A percentile compares a stretch with the other conserved stretches of the same genome.
Evolutionary conservation across 2,113 vertebrate genomes (phyloP).

Genomic region (Oncorhynchus mykiss): DNA sequence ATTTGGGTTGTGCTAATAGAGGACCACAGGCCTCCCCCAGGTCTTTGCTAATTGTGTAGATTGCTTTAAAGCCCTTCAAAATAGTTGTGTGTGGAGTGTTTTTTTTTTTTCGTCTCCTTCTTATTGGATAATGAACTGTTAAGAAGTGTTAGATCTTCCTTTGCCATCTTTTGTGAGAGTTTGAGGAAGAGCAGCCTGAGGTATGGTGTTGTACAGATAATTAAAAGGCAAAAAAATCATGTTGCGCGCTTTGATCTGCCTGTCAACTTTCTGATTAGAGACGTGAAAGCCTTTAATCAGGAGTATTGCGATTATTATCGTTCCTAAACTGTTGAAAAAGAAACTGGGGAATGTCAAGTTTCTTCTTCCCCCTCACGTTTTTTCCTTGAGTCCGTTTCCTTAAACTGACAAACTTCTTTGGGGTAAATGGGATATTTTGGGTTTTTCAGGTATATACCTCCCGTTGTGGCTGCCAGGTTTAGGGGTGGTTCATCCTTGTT

Average conservation of each 20-base stretch:
- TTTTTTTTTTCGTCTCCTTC: slow-evolving; percentile 35
- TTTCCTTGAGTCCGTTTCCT: slow-evolving; percentile 35
- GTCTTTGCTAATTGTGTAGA: slow-evolving; percentile 92
- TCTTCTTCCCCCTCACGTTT: slow-evolving; percentile 23
- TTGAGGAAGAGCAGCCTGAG: slow-evolving; percentile 86
- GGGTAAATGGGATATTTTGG: slow-evolving; percentile 53
- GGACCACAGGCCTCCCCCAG: slow-evolving; percentile 90
- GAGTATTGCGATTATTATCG: slow-evolving; percentile 94
- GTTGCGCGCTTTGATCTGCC: slow-evolving; percentile 96
- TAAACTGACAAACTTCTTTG: slow-evolving; percentile 61
- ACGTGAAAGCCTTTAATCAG: slow-evolving; percentile 97
- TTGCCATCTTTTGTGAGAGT: slow-evolving; percentile 78
- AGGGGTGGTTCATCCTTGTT: slow-evolving; percentile 15
- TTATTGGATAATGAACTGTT: slow-evolving; percentile 99
- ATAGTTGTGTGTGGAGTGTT: slow-evolving; percentile 30
- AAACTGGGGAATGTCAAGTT: slow-evolving; percentile 57
- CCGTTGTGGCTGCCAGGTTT: slow-evolving; percentile 1
- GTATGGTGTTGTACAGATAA: slow-evolving; percentile 99
- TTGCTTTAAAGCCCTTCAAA: slow-evolving; percentile 87
- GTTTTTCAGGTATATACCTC: background rate
- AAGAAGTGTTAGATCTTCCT: slow-evolving; percentile 95
- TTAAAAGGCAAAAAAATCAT: slow-evolving; percentile 98
- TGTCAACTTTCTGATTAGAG: slow-evolving; percentile 98
- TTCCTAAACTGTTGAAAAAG: slow-evolving; percentile 89
- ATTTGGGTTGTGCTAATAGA: slow-evolving; percentile 93